These are phyloP conservation scores for Notechis scutatus DNA, from an alignment of 2,113 vertebrate genomes.

Conservation along the genomic window DNA sequence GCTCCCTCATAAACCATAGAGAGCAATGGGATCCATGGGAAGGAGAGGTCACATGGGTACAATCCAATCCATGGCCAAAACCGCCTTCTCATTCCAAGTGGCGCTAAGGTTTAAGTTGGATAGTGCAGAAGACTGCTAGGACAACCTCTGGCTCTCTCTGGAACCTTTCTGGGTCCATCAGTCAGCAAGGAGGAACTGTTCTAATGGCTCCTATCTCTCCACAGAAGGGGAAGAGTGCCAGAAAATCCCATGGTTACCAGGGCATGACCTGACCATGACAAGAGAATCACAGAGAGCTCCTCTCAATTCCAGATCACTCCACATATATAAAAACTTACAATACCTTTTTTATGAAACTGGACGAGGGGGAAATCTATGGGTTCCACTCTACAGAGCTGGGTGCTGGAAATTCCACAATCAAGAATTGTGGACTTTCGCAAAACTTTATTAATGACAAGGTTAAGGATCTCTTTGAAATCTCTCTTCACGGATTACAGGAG, in stretches of 20 bases:
- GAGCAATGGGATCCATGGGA: neutral
- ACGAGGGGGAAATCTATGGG: neutral
- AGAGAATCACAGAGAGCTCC: neutral
- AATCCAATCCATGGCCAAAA: neutral
- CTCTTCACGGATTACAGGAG: neutral
- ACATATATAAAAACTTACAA: neutral
- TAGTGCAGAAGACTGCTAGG: neutral
- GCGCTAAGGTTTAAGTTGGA: neutral
- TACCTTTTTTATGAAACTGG: neutral
- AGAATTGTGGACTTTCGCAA: neutral
- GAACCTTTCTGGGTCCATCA: neutral
- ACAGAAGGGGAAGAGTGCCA: neutral
- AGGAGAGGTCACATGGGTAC: neutral
- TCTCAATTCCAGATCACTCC: neutral
- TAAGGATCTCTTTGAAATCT: neutral
- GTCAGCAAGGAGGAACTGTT: neutral
- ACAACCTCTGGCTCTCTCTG: neutral
- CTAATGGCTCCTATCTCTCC: neutral
- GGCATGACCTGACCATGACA: neutral
- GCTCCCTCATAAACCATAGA: neutral
- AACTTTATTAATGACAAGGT: neutral
- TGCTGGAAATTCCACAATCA: neutral
- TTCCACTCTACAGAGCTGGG: neutral
- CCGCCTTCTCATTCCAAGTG: neutral
- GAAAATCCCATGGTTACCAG: neutral